Conservation (phyloP, 1,140 invertebrate species). For the Aplysia californica region DNA sequence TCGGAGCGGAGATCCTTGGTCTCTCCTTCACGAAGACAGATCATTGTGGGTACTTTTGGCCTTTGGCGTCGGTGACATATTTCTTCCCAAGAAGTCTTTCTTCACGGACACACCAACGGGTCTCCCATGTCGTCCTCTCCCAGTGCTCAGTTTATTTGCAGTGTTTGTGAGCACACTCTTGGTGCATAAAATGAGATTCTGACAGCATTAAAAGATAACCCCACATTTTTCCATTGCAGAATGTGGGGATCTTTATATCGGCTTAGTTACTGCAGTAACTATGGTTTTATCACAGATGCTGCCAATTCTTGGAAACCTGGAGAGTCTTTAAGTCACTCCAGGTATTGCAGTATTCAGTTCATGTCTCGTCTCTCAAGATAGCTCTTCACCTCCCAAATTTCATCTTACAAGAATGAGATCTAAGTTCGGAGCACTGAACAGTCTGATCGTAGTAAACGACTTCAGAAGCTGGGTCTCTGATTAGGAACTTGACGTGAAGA, state of each 20-base stretch:
- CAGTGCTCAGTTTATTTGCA: no score
- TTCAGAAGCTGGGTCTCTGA: conserved; percentile 13
- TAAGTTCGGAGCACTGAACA: conserved; percentile 12
- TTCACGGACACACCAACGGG: no score
- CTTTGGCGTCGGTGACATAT: no score
- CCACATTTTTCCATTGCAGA: neutral
- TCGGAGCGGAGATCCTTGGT: no score
- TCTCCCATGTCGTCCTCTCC: no score
- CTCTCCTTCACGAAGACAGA: no score
- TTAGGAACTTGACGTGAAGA: conserved; percentile 29
- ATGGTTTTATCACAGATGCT: neutral
- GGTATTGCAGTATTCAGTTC: neutral
- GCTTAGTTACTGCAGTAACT: no score
- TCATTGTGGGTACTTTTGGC: no score
- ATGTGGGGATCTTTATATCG: neutral
- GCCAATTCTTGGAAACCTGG: neutral
- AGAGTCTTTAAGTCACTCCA: neutral
- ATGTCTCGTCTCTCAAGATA: neutral
- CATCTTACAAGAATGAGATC: conserved; percentile 2
- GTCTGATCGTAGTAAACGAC: conserved; percentile 23
- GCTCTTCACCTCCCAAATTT: conserved; percentile 17
- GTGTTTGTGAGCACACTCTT: no score
- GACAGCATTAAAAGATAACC: neutral
- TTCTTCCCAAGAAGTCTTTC: no score
- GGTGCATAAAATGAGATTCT: no score